Evolutionary conservation across 2,797 vertebrate species (phyloP).

Genomic region (Chelmon rostratus): DNA sequence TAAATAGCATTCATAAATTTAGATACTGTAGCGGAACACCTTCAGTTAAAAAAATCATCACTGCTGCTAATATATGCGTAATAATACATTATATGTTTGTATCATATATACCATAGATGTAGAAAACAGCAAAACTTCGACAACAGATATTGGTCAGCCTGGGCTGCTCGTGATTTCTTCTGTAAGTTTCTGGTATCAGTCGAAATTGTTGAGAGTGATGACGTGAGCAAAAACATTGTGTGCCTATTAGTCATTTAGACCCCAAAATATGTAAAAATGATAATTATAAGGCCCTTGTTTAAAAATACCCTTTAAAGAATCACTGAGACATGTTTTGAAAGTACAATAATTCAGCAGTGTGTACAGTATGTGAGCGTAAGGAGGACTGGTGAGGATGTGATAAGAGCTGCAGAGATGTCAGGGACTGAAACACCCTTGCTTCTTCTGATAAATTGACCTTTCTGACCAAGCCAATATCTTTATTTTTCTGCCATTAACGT

Average conservation of each 20-base stretch:
- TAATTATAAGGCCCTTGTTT: too few relatives aligned
- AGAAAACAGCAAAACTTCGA: too few relatives aligned
- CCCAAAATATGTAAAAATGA: too few relatives aligned
- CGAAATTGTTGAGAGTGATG: neutral
- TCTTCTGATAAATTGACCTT: slow-evolving; percentile 32
- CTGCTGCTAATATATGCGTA: too few relatives aligned
- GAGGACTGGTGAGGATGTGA: neutral
- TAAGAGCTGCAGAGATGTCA: slow-evolving; percentile 1
- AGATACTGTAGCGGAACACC: neutral
- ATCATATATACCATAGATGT: too few relatives aligned
- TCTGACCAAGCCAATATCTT: slow-evolving; percentile 9
- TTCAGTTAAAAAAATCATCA: too few relatives aligned
- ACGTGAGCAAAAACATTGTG: neutral
- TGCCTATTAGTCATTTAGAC: too few relatives aligned
- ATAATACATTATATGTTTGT: neutral
- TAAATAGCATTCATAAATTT: neutral
- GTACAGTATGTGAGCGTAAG: neutral
- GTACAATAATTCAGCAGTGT: too few relatives aligned
- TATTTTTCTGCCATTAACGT: slow-evolving; percentile 11
- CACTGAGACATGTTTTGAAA: neutral
- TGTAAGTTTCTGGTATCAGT: too few relatives aligned
- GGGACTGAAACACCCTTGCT: slow-evolving; percentile 11
- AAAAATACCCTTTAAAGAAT: neutral
- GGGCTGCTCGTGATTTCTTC: too few relatives aligned
- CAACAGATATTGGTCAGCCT: neutral